Evolutionary conservation across 2,113 vertebrate species (phyloP).

Genomic region (Tachuris rubrigastra): DNA sequence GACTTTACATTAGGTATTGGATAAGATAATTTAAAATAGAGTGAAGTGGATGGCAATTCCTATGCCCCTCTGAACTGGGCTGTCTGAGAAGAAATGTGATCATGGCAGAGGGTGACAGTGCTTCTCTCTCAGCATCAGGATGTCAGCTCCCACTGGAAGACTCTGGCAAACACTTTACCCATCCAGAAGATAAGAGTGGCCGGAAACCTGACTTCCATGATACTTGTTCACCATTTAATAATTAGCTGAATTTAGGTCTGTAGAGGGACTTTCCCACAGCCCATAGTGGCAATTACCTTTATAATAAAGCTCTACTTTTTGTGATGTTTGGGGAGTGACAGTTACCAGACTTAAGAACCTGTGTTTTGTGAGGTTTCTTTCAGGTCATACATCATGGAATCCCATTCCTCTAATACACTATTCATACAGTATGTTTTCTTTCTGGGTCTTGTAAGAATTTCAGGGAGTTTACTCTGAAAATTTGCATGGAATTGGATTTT

Average conservation of each 20-base stretch:
- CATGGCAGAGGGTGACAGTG: accelerated
- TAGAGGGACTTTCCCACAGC: background rate
- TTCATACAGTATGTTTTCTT: background rate
- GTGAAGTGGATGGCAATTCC: background rate
- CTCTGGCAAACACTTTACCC: background rate
- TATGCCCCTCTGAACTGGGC: background rate
- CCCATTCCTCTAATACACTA: background rate
- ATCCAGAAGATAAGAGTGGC: background rate
- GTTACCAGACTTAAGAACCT: background rate
- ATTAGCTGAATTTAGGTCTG: background rate
- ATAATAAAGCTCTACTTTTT: background rate
- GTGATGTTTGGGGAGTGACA: background rate
- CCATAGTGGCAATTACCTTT: background rate
- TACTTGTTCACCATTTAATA: background rate
- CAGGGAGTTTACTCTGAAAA: background rate
- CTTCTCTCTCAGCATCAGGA: background rate
- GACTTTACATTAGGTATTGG: background rate
- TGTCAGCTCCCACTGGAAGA: background rate
- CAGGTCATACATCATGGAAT: background rate
- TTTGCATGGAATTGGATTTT: background rate
- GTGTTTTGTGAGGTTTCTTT: background rate
- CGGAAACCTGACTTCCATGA: background rate
- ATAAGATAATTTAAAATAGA: background rate
- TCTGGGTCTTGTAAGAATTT: background rate
- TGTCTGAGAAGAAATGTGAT: accelerated